Conservation (phyloP, 2,888 invertebrate genomes). For the Andrena chrysosceles region DNA sequence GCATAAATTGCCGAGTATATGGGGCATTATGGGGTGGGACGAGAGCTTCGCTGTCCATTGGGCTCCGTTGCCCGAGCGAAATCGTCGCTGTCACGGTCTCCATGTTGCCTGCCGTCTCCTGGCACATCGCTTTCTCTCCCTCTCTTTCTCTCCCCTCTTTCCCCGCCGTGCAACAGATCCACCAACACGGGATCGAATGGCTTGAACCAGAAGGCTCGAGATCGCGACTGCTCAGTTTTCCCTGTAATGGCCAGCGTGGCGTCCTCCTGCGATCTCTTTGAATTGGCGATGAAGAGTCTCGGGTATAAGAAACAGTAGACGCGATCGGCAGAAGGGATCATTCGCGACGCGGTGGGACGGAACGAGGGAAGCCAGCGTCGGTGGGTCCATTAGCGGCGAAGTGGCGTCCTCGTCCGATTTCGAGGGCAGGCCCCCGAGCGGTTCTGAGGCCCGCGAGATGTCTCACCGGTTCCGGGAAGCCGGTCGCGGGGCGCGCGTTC, state of each 20-base stretch:
- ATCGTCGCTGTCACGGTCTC: constrained; percentile 71
- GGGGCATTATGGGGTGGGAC: constrained; percentile 81
- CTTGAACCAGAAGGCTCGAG: background rate
- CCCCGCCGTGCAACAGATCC: constrained; percentile 25
- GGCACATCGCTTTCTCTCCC: constrained; percentile 50
- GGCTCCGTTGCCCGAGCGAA: constrained; percentile 58
- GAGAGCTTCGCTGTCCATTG: constrained; percentile 61
- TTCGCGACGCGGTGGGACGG: background rate
- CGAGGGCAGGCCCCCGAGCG: background rate
- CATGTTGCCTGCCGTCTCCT: constrained; percentile 69
- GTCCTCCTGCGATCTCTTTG: no score
- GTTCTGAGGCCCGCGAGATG: constrained; percentile 30
- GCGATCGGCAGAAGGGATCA: no score
- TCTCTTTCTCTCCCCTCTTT: constrained; percentile 8
- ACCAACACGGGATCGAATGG: constrained; percentile 9
- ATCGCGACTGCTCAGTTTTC: constrained; percentile 21
- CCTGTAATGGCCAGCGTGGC: no score
- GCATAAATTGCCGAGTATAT: constrained; percentile 84
- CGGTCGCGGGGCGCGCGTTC: constrained; percentile 50
- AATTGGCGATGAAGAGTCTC: no score
- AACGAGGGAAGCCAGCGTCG: background rate
- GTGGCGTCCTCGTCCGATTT: background rate
- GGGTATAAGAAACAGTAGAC: no score
- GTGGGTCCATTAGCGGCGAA: background rate
- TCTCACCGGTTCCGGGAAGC: constrained; percentile 67